These are phyloP conservation scores for Tetrao urogallus DNA, from an alignment of 2,113 vertebrate genomes.

Conservation along the genomic window DNA sequence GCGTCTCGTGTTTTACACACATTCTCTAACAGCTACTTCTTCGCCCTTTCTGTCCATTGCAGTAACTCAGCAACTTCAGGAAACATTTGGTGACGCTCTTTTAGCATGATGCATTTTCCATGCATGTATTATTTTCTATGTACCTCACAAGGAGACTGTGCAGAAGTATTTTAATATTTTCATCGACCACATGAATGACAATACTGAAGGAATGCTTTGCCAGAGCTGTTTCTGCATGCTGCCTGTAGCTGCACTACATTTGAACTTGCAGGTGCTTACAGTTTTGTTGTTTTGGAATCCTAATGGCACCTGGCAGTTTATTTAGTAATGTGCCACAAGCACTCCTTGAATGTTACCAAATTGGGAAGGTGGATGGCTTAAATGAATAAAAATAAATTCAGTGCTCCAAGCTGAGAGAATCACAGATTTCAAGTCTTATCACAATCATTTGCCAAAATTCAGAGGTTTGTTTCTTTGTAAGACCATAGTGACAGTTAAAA, in stretches of 20 bases:
- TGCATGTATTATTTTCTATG: background rate
- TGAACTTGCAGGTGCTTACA: slow-evolving; percentile 21
- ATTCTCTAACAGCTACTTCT: slow-evolving; percentile 8
- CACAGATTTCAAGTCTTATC: background rate
- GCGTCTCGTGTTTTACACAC: background rate
- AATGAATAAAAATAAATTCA: slow-evolving; percentile 71
- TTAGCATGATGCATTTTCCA: background rate
- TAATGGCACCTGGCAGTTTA: slow-evolving; percentile 8
- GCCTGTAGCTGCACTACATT: background rate
- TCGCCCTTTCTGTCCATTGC: slow-evolving; percentile 68
- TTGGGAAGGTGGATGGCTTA: slow-evolving; percentile 57
- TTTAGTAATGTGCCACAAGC: slow-evolving; percentile 76
- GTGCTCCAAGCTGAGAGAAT: slow-evolving; percentile 73
- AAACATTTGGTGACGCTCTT: slow-evolving; percentile 7
- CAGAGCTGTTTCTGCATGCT: background rate
- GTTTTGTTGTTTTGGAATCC: background rate
- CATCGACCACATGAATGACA: background rate
- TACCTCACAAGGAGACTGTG: background rate
- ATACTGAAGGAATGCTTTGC: slow-evolving; percentile 23
- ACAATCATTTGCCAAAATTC: background rate
- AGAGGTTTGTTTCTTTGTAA: background rate
- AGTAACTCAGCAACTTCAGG: slow-evolving; percentile 89
- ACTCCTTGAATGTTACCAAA: slow-evolving; percentile 71
- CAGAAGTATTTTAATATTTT: background rate
- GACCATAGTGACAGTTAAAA: background rate